Evolutionary conservation across 2,888 invertebrate species (phyloP).

Genomic region (Ormyrus rosae): DNA sequence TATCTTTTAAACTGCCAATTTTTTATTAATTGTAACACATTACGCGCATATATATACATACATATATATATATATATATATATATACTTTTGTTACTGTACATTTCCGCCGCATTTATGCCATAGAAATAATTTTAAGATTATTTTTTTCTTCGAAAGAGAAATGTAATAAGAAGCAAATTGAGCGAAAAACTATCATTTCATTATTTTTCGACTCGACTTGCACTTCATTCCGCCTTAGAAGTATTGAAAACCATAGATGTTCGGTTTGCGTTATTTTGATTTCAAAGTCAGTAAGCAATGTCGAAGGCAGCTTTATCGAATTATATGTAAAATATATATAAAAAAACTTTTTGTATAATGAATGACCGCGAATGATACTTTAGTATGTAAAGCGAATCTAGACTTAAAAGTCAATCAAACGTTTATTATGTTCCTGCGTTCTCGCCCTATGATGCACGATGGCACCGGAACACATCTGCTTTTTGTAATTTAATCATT

Average conservation of each 20-base stretch:
- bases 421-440: constrained; percentile 58
- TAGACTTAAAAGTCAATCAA: constrained; percentile 52
- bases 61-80: constrained; percentile 27
- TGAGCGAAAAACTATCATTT: constrained; percentile 18
- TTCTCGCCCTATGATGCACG: constrained; percentile 42
- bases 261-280: constrained; percentile 34
- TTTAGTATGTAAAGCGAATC: constrained; percentile 41
- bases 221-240: constrained; percentile 53
- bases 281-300: constrained; percentile 33
- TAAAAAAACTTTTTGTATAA: constrained; percentile 42
- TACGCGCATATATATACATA: background rate
- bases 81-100: constrained; percentile 41
- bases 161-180: constrained; percentile 8
- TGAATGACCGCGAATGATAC: constrained; percentile 28
- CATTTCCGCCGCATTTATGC: constrained; percentile 48
- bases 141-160: constrained; percentile 27
- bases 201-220: constrained; percentile 30
- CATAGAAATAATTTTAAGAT: constrained; percentile 51
- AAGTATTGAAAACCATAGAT: constrained; percentile 51
- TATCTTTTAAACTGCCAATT: constrained; percentile 41
- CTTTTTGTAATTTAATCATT: constrained; percentile 42
- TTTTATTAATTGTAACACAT: constrained; percentile 28
- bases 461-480: constrained; percentile 27
- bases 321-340: constrained; percentile 40
- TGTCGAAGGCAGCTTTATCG: constrained; percentile 49